A percentile compares a stretch with the other conserved stretches of the same genome.
Evolutionary conservation across 2,888 invertebrate species (phyloP).

Genomic region (Ectemnius lituratus): DNA sequence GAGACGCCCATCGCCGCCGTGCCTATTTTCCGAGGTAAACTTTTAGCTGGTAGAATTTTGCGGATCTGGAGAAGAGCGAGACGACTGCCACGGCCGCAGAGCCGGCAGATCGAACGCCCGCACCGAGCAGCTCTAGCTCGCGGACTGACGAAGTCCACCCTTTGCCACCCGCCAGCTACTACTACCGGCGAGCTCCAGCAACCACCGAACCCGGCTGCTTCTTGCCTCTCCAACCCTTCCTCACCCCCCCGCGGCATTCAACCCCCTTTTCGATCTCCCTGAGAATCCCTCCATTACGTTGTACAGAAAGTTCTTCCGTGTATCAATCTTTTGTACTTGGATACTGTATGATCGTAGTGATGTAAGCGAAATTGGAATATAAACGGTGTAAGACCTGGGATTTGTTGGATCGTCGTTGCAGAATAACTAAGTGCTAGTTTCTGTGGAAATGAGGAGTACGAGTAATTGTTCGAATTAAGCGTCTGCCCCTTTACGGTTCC

Average conservation of each 20-base stretch:
- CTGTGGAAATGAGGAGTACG: too few species aligned
- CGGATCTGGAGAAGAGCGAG: too few species aligned
- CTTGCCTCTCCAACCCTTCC: constrained; percentile 44
- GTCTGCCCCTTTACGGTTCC: neutral
- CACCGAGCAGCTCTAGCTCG: constrained; percentile 71
- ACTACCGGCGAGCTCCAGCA: constrained; percentile 31
- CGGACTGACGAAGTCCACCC: constrained; percentile 74
- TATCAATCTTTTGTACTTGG: neutral
- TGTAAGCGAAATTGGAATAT: too few species aligned
- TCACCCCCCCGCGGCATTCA: constrained; percentile 36
- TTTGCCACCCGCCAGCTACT: constrained; percentile 66
- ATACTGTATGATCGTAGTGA: too few species aligned
- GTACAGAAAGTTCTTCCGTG: constrained; percentile 27
- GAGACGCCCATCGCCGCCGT: neutral
- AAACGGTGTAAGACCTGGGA: too few species aligned
- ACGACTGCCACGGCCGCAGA: too few species aligned
- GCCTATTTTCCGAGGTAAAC: too few species aligned
- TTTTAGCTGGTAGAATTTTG: too few species aligned
- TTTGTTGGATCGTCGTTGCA: too few species aligned
- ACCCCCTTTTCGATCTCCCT: constrained; percentile 52
- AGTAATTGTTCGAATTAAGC: too few species aligned
- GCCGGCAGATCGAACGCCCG: constrained; percentile 57
- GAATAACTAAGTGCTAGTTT: too few species aligned
- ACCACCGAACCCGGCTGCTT: constrained; percentile 51
- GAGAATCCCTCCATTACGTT: constrained; percentile 48